Evolutionary conservation across 2,113 vertebrate species (phyloP), one percentile per base, ranked within the genome.

Genomic region (Anarrhichthys ocellatus): DNA sequence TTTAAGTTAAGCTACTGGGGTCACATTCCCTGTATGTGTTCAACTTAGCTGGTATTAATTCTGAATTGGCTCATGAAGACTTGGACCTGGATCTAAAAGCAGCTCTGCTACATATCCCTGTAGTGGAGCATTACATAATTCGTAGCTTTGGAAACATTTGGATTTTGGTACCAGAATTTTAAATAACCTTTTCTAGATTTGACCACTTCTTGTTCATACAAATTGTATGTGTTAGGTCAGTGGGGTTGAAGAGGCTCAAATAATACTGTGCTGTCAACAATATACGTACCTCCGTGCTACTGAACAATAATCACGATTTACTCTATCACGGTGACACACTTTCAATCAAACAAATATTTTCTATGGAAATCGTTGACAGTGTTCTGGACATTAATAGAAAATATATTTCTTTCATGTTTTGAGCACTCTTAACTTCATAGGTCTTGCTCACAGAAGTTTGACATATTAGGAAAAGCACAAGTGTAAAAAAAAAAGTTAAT

Each of bases 321-420:
- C 46, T 69, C 2, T n/a, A 36, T 22, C 15, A 38, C 18, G 15
- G 7, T 36, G 20, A 22, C 13, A 34, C 4, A 67, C n/a, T 46
- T 27, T 67, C 14, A 67, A 17, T 44, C 65, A 67, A 67, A 67
- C 42, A 67, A 29, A 67, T 46, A 67, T 10, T 9, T 11, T 67
- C 24, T 46, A 9, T 29, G 14, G 15, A 34, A 34, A 34, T 40
- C 22, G 9, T 27, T 17, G n/a, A 27, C 40, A 40, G 64, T 69
- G 10, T 50, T 17, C 27, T 40, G 22, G 27, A 5, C 52, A 58
- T 14, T 18, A 18, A 38, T 46, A 36, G 42, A 9, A 42, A 27
- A 42, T 54, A 1, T 56, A 29, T 2, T 42, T 38, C 38, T 17
- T 27, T 22, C 24, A 4, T 20, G 6, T 64, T 67, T 68, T 56